Conservation (phyloP, 1,140 invertebrate species). For the Drosophila tristis region DNA sequence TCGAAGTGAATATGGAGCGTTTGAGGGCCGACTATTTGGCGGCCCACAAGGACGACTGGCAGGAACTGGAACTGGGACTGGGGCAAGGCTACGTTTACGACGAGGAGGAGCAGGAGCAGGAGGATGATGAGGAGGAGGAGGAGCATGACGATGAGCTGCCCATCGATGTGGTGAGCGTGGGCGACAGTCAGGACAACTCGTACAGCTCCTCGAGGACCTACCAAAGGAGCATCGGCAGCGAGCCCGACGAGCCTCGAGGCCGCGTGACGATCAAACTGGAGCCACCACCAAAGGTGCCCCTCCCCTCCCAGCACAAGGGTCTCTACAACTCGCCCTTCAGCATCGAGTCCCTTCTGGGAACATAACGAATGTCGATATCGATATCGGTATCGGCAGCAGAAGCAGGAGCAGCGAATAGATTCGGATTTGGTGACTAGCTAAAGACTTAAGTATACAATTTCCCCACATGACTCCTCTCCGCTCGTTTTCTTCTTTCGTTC, state of each 20-base stretch:
- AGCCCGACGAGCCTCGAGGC: background rate
- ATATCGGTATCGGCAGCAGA: too few species aligned
- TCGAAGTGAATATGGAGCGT: conserved; percentile 93
- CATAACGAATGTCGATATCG: conserved; percentile 38
- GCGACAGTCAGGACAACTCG: conserved; percentile 87
- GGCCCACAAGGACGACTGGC: conserved; percentile 84
- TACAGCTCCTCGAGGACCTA: conserved; percentile 84
- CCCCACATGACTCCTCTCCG: too few species aligned
- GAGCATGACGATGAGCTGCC: conserved; percentile 86
- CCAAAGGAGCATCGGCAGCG: conserved; percentile 42
- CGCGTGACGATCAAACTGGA: conserved; percentile 27
- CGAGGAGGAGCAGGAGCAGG: background rate
- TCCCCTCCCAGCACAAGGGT: conserved; percentile 13
- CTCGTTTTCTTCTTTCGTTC: conserved; percentile 17
- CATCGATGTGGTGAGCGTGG: conserved; percentile 85
- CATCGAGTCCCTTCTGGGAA: conserved; percentile 90
- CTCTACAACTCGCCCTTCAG: conserved; percentile 87
- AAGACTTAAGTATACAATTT: conserved; percentile 8
- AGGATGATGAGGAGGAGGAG: conserved; percentile 86
- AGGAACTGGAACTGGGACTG: conserved; percentile 87
- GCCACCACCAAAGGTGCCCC: conserved; percentile 1
- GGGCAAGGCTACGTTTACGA: conserved; percentile 85
- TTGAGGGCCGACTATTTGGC: conserved; percentile 91
- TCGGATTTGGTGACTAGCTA: conserved; percentile 28
- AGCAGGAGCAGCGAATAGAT: background rate